phyloP scores from a whole-genome alignment of 1,140 invertebrate genomes.

The Bombus confusus region DNA sequence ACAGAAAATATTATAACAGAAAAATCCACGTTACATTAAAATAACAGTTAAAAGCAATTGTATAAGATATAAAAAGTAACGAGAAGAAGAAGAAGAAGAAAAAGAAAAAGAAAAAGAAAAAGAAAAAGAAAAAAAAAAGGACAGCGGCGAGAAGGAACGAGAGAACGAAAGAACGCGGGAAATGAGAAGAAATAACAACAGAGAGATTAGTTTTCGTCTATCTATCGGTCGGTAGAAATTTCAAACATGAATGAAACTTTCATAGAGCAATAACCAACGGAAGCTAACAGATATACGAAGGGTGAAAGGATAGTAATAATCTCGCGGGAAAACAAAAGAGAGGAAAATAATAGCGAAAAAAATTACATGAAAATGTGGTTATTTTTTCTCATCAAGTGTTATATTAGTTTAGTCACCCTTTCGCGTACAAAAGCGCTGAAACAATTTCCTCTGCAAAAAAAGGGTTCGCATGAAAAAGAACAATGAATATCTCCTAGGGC shows the following conservation, averaged over 20 bases:
- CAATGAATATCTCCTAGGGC: too few species aligned
- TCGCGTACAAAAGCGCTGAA: neutral
- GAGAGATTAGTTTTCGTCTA: neutral
- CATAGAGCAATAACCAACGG: neutral
- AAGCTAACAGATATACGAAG: neutral
- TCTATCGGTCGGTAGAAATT: neutral
- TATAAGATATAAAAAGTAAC: too few species aligned
- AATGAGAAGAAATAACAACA: neutral
- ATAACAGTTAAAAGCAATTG: too few species aligned
- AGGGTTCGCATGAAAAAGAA: neutral
- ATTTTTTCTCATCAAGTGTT: neutral
- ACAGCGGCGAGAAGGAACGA: neutral
- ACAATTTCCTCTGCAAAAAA: neutral
- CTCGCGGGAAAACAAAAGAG: neutral
- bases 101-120: neutral
- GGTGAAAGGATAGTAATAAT: neutral
- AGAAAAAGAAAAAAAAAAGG: neutral
- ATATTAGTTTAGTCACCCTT: neutral
- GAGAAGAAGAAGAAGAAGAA: too few species aligned
- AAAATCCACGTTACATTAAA: conserved; percentile 14
- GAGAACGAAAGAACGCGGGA: neutral
- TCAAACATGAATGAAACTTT: too few species aligned
- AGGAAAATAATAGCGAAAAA: neutral
- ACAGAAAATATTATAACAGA: too few species aligned
- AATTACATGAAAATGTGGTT: neutral